phyloP scores from a whole-genome alignment of 2,797 vertebrate species.

The Corythornis leucogaster region DNA sequence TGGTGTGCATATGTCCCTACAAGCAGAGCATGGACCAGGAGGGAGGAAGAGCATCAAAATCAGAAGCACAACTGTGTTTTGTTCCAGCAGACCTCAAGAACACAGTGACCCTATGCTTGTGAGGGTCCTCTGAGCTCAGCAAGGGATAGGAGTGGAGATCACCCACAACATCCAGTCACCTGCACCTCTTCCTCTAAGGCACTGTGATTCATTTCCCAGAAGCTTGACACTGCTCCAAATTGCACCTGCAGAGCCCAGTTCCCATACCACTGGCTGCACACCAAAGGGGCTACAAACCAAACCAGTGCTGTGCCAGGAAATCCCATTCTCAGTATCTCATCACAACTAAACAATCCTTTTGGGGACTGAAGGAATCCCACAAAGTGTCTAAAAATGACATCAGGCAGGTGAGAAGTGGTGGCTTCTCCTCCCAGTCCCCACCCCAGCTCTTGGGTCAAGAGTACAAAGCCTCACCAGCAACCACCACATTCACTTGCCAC shows the following conservation, averaged over 20 bases:
- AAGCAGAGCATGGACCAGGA: not conserved
- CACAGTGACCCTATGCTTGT: not conserved
- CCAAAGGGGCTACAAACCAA: not conserved
- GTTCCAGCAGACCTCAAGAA: not conserved
- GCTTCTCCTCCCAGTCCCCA: not conserved
- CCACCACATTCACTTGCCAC: not conserved
- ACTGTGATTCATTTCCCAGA: not conserved
- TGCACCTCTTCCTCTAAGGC: not conserved
- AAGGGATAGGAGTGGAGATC: not conserved
- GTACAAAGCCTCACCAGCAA: not conserved
- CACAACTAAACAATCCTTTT: not conserved
- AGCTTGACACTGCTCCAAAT: not conserved
- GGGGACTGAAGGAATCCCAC: not conserved
- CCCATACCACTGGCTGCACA: not conserved
- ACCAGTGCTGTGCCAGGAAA: rapidly evolving
- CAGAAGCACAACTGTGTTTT: not conserved
- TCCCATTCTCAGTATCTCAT: not conserved
- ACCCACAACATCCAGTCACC: not conserved
- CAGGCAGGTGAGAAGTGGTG: not conserved
- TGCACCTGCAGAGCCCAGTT: not conserved
- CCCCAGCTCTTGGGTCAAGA: not conserved
- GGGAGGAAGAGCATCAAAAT: not conserved
- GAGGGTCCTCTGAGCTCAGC: not conserved
- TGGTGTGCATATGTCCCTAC: not conserved
- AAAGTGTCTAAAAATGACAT: not conserved